A percentile compares a stretch with the other conserved stretches of the same genome.
phyloP scores from a whole-genome alignment of 1,140 invertebrate genomes.

The Thaumetopoea pityocampa region DNA sequence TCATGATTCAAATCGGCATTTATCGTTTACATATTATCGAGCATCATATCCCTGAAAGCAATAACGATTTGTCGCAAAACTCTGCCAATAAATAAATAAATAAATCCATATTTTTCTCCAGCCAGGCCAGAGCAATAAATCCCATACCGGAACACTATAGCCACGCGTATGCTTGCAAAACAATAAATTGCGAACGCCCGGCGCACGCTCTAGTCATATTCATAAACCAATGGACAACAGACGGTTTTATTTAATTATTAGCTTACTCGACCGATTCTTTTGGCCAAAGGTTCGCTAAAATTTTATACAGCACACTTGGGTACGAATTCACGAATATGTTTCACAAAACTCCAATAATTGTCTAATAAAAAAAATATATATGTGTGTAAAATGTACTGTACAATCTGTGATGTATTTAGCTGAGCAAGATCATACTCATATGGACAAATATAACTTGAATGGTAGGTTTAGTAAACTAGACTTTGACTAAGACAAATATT shows the following conservation, averaged over 20 bases:
- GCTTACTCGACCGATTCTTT: slow-evolving; percentile 1
- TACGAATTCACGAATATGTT: no score
- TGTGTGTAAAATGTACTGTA: no score
- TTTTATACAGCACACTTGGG: no score
- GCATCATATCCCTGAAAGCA: slow-evolving; percentile 28
- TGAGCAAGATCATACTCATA: no score
- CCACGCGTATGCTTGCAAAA: slow-evolving; percentile 41
- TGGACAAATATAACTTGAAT: no score
- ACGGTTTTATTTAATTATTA: slow-evolving; percentile 17
- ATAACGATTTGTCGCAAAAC: slow-evolving; percentile 41
- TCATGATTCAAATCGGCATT: slow-evolving; percentile 1
- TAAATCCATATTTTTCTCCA: slow-evolving; percentile 52
- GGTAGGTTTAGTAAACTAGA: no score
- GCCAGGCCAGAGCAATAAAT: slow-evolving; percentile 46
- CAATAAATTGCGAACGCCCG: slow-evolving; percentile 43
- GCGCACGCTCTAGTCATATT: slow-evolving; percentile 41
- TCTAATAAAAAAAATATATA: no score
- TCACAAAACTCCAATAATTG: no score
- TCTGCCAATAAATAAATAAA: slow-evolving; percentile 44
- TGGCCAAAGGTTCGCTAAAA: no score
- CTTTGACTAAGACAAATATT: no score
- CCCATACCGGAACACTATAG: slow-evolving; percentile 38
- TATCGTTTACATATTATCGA: slow-evolving; percentile 17
- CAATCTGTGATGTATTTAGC: no score
- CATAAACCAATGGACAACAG: slow-evolving; percentile 31